Evolutionary conservation across 2,888 invertebrate genomes (phyloP), one percentile per base, ranked within the genome.

Genomic region (Andrena praecox): DNA sequence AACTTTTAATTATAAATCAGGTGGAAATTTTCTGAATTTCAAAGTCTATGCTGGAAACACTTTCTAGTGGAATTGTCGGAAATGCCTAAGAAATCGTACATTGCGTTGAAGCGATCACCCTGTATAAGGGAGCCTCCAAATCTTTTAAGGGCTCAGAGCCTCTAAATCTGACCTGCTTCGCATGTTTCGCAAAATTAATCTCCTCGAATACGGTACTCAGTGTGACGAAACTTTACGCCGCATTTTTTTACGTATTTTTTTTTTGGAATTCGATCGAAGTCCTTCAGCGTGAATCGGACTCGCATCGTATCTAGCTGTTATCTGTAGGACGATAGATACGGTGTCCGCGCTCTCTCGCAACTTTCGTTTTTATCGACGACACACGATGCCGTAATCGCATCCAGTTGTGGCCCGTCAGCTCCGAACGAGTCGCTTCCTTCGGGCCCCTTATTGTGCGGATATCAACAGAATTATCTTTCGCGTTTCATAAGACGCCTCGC

Each of bases 401-500:
- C 33, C 56, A 63, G 54, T 75, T 33, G 56, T 77, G 56, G 42
- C 67, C 29, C 52, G 54, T 56, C 62, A 54, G 70, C 60, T 52
- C 66, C 16, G 68, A 80, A 75, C 66, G 66, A 69, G 54, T 60
- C 67, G 62, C 62, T 81, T 85, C 72, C 75, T 73, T 78, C 59
- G 54, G 33, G 27, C 54, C 60, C 74, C 69, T 74, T 81, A 73
- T 77, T 81, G 70, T 67, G 66, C 87, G 84, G 74, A 77, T 85
- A 86, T 85, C 88, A 80, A 66, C 64, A 77, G 86, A 78, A 71
- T 85, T 88, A 86, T 88, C 88, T 69, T 59, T 24, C 48, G 31
- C 64, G 83, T 88, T 88, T 87, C 83, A 63, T 85, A 87, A 87
- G 88, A 87, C 76, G 68, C 59, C 70, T 80, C 77, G 74, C 76